phyloP scores from a whole-genome alignment of 2,797 vertebrate species.

The Muscicapa comitata region DNA sequence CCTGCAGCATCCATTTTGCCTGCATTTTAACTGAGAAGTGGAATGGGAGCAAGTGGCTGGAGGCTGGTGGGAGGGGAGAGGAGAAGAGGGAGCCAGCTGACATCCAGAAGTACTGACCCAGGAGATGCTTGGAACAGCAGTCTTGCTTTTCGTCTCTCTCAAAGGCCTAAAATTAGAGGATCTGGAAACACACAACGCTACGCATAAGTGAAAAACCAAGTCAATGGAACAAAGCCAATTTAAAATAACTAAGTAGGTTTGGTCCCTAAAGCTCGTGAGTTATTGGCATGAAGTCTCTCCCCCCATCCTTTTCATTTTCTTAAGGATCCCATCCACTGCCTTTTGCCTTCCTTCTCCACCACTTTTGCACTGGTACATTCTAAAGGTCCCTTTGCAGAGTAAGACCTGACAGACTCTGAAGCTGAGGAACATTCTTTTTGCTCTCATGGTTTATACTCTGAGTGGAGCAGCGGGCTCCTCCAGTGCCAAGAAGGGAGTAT shows the following conservation, averaged over 20 bases:
- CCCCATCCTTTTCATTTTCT: background rate
- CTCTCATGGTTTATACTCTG: background rate
- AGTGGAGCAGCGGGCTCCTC: background rate
- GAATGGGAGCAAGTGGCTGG: background rate
- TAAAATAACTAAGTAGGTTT: constrained; percentile 47
- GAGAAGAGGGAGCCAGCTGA: background rate
- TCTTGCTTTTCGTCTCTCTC: background rate
- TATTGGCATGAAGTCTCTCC: background rate
- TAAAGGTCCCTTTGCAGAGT: background rate
- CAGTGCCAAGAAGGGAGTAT: background rate
- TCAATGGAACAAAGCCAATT: constrained; percentile 33
- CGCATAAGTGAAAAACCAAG: background rate
- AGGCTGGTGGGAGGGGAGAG: background rate
- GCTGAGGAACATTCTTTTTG: background rate
- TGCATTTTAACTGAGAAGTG: fast-evolving
- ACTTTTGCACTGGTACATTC: background rate
- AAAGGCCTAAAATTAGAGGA: background rate
- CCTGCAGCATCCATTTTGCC: background rate
- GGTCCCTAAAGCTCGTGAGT: background rate
- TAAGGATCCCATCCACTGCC: background rate
- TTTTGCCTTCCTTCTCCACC: background rate
- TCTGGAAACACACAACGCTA: background rate
- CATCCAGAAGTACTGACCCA: background rate
- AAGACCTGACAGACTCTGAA: background rate
- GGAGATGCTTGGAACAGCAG: background rate